Conservation (phyloP, 2,888 invertebrate genomes). For the Abrostola triplasia region DNA sequence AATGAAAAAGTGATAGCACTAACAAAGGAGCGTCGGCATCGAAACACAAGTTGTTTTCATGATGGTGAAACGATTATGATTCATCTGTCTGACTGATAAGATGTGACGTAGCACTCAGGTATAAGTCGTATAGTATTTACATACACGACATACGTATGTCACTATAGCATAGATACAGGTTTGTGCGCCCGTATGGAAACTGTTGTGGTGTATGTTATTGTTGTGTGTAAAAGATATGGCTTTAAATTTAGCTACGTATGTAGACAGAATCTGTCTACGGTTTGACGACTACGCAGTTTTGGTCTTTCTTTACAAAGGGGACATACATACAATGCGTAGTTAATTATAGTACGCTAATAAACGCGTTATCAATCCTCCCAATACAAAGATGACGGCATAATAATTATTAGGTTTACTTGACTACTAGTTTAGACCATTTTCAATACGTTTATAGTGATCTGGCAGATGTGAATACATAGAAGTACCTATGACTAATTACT, state of each 20-base stretch:
- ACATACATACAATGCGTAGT: no score
- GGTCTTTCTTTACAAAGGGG: no score
- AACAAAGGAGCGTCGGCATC: slow-evolving; percentile 44
- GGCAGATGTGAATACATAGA: no score
- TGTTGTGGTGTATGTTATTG: slow-evolving; percentile 4
- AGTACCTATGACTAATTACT: no score
- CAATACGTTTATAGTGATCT: no score
- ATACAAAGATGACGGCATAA: no score
- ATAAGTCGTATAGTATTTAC: slow-evolving; percentile 26
- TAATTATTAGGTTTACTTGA: no score
- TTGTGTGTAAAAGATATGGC: background rate
- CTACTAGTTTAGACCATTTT: no score
- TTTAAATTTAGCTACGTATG: background rate
- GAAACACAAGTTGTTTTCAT: slow-evolving; percentile 50
- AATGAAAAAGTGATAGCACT: slow-evolving; percentile 27
- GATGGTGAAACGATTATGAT: slow-evolving; percentile 61
- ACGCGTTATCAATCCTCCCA: no score
- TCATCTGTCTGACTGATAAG: slow-evolving; percentile 67
- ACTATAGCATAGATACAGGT: background rate
- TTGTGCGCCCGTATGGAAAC: slow-evolving; percentile 18
- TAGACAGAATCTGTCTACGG: background rate
- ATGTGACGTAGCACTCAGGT: slow-evolving; percentile 56
- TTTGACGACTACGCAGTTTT: no score
- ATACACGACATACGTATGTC: slow-evolving; percentile 20
- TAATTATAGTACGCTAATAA: no score